Conservation (phyloP, 2,113 vertebrate species). For the Rhagologus leucostigma region DNA sequence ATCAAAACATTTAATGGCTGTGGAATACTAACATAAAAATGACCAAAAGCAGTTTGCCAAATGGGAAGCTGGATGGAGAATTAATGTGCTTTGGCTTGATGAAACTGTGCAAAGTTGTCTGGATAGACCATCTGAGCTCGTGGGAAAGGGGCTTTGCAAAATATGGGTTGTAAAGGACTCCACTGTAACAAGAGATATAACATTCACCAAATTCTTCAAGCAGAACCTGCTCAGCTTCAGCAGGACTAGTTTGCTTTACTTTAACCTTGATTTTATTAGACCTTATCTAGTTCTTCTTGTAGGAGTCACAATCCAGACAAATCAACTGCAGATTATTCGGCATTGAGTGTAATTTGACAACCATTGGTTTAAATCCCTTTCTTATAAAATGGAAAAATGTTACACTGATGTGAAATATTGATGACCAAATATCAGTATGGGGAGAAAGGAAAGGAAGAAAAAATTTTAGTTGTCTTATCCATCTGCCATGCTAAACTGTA, state of each 20-base stretch:
- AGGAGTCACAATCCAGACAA: background rate
- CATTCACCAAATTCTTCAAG: background rate
- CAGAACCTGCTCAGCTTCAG: background rate
- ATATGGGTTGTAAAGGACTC: background rate
- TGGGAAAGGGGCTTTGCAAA: background rate
- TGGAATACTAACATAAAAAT: background rate
- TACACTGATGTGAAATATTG: background rate
- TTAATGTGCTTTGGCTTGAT: background rate
- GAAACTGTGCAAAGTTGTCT: background rate
- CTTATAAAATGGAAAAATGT: background rate
- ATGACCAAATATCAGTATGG: background rate
- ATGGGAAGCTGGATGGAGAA: background rate
- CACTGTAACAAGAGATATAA: rapidly evolving
- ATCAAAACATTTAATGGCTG: background rate
- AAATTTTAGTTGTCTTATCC: rapidly evolving
- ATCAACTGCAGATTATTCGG: background rate
- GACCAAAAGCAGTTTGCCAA: background rate
- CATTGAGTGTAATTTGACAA: background rate
- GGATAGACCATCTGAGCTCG: background rate
- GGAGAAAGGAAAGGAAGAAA: background rate
- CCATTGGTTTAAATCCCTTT: background rate
- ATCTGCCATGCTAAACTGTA: background rate
- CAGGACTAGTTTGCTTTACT: background rate
- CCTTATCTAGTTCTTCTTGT: background rate
- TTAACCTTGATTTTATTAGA: background rate